Evolutionary conservation across 2,797 vertebrate species (phyloP).

Genomic region (Oreortyx pictus): DNA sequence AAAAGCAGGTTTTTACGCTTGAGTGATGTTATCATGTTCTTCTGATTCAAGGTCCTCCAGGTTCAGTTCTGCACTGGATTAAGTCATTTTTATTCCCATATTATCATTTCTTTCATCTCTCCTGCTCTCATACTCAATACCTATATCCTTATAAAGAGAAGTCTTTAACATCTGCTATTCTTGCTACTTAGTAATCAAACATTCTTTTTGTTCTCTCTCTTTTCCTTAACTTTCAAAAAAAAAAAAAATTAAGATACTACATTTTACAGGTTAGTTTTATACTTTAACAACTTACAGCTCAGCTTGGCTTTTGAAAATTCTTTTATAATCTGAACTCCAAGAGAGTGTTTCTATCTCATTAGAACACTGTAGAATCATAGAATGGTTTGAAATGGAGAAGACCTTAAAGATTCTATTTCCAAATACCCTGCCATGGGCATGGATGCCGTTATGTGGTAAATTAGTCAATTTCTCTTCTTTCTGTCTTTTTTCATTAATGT

Average conservation of each 20-base stretch:
- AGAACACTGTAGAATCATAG: not conserved
- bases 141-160: not conserved
- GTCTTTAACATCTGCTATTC: not conserved
- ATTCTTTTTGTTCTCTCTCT: not conserved
- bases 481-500: not conserved
- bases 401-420: not conserved
- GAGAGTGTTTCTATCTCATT: not conserved
- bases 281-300: not conserved
- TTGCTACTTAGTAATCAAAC: not conserved
- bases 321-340: not conserved
- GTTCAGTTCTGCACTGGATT: not conserved
- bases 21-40: not conserved
- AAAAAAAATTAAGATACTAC: not conserved
- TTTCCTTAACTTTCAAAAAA: too few relatives aligned
- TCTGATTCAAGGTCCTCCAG: not conserved
- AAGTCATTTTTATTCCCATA: not conserved
- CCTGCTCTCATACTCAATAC: not conserved
- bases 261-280: not conserved
- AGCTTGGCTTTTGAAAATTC: not conserved
- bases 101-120: not conserved
- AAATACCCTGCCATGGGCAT: not conserved
- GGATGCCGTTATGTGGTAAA: not conserved
- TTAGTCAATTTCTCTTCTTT: not conserved
- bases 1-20: not conserved
- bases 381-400: not conserved